These are phyloP conservation scores for Porites australiensis DNA, from an alignment of 64 coral and sea anemone species.

Conservation along the genomic window DNA sequence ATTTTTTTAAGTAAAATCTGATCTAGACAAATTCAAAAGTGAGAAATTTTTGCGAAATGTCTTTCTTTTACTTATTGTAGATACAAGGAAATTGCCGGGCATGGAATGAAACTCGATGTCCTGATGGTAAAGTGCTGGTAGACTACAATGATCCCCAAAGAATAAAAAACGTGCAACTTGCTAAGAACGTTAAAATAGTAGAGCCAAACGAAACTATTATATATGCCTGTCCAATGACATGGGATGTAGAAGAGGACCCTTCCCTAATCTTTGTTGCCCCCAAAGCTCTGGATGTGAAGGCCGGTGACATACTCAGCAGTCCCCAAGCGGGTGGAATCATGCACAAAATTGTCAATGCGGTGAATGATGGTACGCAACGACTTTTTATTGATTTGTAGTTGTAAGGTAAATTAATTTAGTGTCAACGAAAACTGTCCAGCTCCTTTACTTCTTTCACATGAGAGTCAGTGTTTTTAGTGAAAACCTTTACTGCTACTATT, in stretches of 20 bases:
- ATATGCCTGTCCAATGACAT: conserved; percentile 27
- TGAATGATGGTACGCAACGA: neutral
- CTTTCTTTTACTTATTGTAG: too few relatives aligned
- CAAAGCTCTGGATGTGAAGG: conserved; percentile 5
- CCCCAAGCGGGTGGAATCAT: conserved; percentile 61
- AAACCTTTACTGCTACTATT: conserved; percentile 10
- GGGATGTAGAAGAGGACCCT: neutral
- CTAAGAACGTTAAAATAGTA: conserved; percentile 22
- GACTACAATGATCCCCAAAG: conserved; percentile 41
- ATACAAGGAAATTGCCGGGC: neutral
- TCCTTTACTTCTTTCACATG: neutral
- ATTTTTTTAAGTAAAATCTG: neutral
- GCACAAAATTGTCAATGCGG: conserved; percentile 23
- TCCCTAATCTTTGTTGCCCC: conserved; percentile 37
- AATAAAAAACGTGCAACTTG: conserved; percentile 24
- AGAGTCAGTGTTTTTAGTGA: conserved; percentile 6
- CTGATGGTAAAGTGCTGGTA: conserved; percentile 19
- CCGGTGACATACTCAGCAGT: conserved; percentile 29
- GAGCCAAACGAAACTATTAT: conserved; percentile 40
- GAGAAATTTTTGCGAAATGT: too few relatives aligned
- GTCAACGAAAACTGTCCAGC: too few relatives aligned
- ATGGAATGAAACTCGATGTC: conserved; percentile 50
- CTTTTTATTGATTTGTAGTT: too few relatives aligned
- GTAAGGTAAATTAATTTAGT: too few relatives aligned
- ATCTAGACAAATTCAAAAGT: too few relatives aligned